Evolutionary conservation across 2,113 vertebrate genomes (phyloP).

Genomic region (Podarcis muralis): DNA sequence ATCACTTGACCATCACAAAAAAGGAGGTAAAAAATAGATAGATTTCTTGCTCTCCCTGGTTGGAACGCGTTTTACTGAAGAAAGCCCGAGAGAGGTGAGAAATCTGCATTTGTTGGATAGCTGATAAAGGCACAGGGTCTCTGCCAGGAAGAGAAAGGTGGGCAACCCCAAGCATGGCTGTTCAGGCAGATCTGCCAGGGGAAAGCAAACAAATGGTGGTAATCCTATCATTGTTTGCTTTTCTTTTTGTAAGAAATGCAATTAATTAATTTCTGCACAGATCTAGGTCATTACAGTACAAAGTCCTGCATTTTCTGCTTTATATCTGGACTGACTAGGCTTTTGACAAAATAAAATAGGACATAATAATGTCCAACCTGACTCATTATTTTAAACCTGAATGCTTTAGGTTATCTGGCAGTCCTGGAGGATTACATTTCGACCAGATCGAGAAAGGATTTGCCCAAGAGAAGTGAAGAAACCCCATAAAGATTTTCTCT

Average conservation of each 20-base stretch:
- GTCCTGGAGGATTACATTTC: conserved; percentile 46
- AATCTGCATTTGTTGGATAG: neutral
- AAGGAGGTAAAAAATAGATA: conserved; percentile 38
- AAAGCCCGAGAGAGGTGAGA: neutral
- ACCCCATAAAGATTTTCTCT: conserved; percentile 27
- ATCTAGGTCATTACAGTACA: neutral
- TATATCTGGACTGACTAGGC: neutral
- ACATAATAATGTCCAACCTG: neutral
- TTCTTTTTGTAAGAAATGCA: neutral
- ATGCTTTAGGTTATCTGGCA: conserved; percentile 44
- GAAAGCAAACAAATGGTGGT: neutral
- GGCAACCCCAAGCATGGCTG: neutral
- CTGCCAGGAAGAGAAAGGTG: neutral
- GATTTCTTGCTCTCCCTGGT: accelerated
- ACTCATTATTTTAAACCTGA: neutral
- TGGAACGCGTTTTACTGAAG: accelerated
- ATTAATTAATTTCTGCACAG: neutral
- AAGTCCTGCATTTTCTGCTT: neutral
- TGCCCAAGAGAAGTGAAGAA: conserved; percentile 53
- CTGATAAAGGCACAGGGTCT: neutral
- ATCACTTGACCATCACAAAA: conserved; percentile 33
- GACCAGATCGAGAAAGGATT: conserved; percentile 25
- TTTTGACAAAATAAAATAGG: neutral
- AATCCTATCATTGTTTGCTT: neutral
- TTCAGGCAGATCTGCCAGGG: neutral